phyloP scores from a whole-genome alignment of 2,113 vertebrate species.

The Periophthalmodon schlosseri region DNA sequence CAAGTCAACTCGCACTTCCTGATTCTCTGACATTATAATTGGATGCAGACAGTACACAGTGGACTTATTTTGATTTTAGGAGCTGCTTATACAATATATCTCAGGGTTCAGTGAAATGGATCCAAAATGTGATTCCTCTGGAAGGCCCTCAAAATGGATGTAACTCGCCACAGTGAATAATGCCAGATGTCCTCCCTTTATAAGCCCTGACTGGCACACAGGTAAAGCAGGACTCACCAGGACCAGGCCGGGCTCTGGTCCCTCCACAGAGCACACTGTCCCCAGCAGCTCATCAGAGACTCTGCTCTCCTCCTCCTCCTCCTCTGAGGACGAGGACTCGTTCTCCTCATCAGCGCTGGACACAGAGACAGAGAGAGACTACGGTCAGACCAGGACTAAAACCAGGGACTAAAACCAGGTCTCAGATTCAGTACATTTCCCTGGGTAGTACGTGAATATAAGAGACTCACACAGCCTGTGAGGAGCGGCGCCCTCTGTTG shows the following conservation, averaged over 20 bases:
- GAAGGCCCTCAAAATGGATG: too few relatives aligned
- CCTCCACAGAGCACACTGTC: constrained; percentile 84
- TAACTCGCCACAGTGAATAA: not conserved
- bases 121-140: too few relatives aligned
- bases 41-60: too few relatives aligned
- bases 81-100: too few relatives aligned
- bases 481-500: constrained; percentile 91
- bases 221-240: constrained; percentile 79
- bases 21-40: too few relatives aligned
- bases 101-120: too few relatives aligned
- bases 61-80: too few relatives aligned
- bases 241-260: constrained; percentile 77
- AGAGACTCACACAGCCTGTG: constrained; percentile 87
- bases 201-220: too few relatives aligned
- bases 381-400: not conserved
- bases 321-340: constrained; percentile 92
- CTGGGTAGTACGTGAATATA: too few relatives aligned
- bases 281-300: constrained; percentile 90
- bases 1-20: too few relatives aligned
- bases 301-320: constrained; percentile 91
- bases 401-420: not conserved
- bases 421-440: not conserved
- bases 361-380: not conserved
- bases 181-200: not conserved
- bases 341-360: constrained; percentile 92